phyloP scores from a whole-genome alignment of 1,140 invertebrate genomes.

The Andrena cerasifolii region DNA sequence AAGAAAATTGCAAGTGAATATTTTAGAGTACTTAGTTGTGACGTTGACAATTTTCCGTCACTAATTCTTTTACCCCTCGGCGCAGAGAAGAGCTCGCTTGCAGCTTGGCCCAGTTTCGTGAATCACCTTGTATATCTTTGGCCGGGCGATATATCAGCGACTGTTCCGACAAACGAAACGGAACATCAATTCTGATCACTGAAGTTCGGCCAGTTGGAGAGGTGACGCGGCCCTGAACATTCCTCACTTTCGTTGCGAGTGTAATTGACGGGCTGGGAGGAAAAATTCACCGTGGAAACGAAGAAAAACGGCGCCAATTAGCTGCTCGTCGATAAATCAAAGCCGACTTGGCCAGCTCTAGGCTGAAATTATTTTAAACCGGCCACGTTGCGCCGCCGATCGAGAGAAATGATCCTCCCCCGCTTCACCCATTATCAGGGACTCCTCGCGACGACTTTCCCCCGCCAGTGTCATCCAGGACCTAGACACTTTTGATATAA shows the following conservation, averaged over 20 bases:
- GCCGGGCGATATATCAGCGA: neutral
- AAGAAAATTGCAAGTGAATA: no score
- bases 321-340: conserved; percentile 36
- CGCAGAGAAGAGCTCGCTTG: no score
- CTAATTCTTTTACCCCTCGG: no score
- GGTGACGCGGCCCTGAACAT: neutral
- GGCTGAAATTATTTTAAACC: conserved; percentile 31
- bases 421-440: neutral
- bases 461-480: no score
- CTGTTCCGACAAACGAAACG: neutral
- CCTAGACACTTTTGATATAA: no score
- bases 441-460: neutral
- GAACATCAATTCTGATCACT: conserved; percentile 1
- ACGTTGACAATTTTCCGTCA: no score
- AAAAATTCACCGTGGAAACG: conserved; percentile 7
- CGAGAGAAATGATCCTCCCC: conserved; percentile 15
- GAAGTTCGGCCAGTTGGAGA: neutral
- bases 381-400: neutral
- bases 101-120: no score
- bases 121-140: no score
- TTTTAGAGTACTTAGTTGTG: no score
- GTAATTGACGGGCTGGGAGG: conserved; percentile 23
- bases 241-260: neutral
- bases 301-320: conserved; percentile 37
- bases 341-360: conserved; percentile 11